Evolutionary conservation across 1,140 invertebrate species (phyloP).

Genomic region (Heliconius eleuchia): DNA sequence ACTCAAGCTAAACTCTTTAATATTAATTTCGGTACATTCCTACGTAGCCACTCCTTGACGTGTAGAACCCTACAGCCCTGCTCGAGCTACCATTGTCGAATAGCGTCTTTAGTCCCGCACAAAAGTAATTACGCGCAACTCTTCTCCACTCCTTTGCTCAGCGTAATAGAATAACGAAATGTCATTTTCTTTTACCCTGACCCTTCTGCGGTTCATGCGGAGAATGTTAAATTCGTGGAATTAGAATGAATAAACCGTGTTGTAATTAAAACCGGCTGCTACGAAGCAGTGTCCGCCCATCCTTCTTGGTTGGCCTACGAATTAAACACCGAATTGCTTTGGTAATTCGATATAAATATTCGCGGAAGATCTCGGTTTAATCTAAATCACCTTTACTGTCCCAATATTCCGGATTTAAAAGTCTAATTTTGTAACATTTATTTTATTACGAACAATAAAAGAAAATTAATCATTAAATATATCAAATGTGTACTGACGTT

Average conservation of each 20-base stretch:
- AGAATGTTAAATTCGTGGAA: slow-evolving; percentile 79
- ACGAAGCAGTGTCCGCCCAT: slow-evolving; percentile 66
- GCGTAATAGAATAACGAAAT: slow-evolving; percentile 79
- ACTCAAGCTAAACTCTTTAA: slow-evolving; percentile 19
- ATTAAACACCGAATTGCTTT: slow-evolving; percentile 79
- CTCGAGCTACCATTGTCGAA: slow-evolving; percentile 39
- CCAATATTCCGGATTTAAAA: slow-evolving; percentile 42
- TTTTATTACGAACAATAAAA: slow-evolving; percentile 22
- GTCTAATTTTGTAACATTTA: slow-evolving; percentile 34
- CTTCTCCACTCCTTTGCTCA: slow-evolving; percentile 65
- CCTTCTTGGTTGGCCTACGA: slow-evolving; percentile 78
- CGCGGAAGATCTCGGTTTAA: slow-evolving; percentile 69
- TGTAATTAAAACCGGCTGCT: slow-evolving; percentile 78
- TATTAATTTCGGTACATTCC: slow-evolving; percentile 24
- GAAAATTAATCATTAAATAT: neutral
- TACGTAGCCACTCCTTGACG: slow-evolving; percentile 32
- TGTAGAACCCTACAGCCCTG: slow-evolving; percentile 33
- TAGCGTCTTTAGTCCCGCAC: slow-evolving; percentile 45
- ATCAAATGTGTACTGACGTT: too few species aligned
- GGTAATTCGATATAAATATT: slow-evolving; percentile 80
- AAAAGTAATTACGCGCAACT: slow-evolving; percentile 73
- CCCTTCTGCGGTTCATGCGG: slow-evolving; percentile 77
- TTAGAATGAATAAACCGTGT: slow-evolving; percentile 78
- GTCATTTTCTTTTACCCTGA: slow-evolving; percentile 79
- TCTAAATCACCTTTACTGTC: slow-evolving; percentile 79